A percentile compares a stretch with the other conserved stretches of the same genome.
Evolutionary conservation across 1,140 invertebrate species (phyloP).

Genomic region (Popillia japonica): DNA sequence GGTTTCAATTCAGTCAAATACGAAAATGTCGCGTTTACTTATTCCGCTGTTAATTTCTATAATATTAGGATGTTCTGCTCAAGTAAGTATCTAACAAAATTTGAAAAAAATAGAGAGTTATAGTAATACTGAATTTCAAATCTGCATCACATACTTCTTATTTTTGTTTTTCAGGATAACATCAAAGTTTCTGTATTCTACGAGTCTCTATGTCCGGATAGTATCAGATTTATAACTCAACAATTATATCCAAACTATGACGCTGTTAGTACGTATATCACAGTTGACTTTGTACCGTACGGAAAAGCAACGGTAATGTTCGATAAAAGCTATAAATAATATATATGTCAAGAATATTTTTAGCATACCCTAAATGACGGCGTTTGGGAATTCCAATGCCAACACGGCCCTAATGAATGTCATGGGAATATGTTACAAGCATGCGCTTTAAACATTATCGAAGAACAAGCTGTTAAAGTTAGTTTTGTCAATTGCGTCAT

Average conservation of each 20-base stretch:
- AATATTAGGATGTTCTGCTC: neutral
- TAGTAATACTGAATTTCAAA: too few species aligned
- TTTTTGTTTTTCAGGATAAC: slow-evolving; percentile 22
- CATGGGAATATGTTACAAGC: slow-evolving; percentile 71
- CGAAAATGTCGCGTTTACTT: neutral
- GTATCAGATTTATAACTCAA: slow-evolving; percentile 57
- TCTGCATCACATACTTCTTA: neutral
- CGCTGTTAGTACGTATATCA: slow-evolving; percentile 59
- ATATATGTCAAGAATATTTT: slow-evolving; percentile 41
- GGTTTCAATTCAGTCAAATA: neutral
- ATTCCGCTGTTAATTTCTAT: neutral
- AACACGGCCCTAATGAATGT: slow-evolving; percentile 73
- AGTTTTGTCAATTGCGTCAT: slow-evolving; percentile 67
- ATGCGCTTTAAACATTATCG: slow-evolving; percentile 66
- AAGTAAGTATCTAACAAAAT: neutral
- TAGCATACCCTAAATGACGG: slow-evolving; percentile 58
- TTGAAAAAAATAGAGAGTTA: too few species aligned
- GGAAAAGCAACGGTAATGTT: slow-evolving; percentile 75
- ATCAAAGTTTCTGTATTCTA: slow-evolving; percentile 59
- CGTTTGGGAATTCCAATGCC: slow-evolving; percentile 69
- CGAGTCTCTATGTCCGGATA: slow-evolving; percentile 62
- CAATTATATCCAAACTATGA: slow-evolving; percentile 57
- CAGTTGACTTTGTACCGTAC: slow-evolving; percentile 66
- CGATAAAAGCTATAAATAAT: neutral
- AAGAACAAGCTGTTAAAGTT: slow-evolving; percentile 59